These are phyloP conservation scores for Puffinus mauretanicus DNA, from an alignment of 2,113 vertebrate genomes.

Conservation along the genomic window DNA sequence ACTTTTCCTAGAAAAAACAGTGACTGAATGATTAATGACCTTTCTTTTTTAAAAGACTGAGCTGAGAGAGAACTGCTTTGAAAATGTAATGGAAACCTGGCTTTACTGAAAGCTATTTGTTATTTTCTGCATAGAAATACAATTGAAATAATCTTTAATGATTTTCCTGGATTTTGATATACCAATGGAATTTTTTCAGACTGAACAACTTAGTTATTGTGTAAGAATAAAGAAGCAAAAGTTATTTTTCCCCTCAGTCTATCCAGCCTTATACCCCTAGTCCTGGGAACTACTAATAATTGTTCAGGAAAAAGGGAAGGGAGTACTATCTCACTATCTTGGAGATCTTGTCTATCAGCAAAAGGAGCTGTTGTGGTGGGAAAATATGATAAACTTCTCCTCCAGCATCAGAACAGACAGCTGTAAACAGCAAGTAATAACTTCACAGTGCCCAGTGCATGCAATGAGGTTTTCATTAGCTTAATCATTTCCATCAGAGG, in stretches of 20 bases:
- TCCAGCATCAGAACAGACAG: not conserved
- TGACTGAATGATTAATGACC: not conserved
- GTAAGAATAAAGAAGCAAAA: not conserved
- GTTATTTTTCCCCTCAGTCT: not conserved
- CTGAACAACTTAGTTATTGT: not conserved
- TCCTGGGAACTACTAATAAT: not conserved
- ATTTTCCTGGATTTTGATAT: not conserved
- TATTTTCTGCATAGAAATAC: not conserved
- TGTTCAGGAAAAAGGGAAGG: not conserved
- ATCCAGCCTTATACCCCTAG: not conserved
- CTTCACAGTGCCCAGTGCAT: not conserved
- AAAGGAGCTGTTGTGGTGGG: not conserved
- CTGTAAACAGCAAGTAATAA: not conserved
- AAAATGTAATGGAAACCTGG: not conserved
- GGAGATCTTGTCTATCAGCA: not conserved
- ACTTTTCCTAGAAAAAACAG: not conserved
- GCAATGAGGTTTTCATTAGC: slow-evolving; percentile 27
- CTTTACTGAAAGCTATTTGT: not conserved
- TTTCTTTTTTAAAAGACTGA: not conserved
- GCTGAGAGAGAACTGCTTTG: not conserved
- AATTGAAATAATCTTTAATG: not conserved
- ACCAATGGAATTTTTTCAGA: not conserved
- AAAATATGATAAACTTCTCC: not conserved
- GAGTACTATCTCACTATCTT: not conserved
- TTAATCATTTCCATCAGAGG: not conserved